Evolutionary conservation across 2,797 vertebrate genomes (phyloP), one percentile per base, ranked within the genome.

Genomic region (Mionectes olivaceus): DNA sequence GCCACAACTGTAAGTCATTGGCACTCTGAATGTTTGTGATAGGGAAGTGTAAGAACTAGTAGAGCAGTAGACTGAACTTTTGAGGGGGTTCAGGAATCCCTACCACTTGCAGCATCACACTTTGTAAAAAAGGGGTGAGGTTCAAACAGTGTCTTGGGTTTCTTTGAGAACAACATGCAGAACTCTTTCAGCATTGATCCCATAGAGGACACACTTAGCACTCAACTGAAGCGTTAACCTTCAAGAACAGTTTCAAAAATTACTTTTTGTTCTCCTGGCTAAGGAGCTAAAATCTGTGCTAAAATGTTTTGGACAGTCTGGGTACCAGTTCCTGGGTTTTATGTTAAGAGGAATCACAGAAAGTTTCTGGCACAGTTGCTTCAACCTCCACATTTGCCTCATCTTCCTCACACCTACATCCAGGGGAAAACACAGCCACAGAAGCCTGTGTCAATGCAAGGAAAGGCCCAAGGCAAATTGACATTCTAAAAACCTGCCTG

Each of bases 1-100:
- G 52, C 19, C 25, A 37, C 52, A 76, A n/a, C 5, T 0, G 0
- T 24, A 71, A 75, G n/a, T 18, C 19, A 37, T 5, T 44, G 28
- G 23, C 70, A 76, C 9, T 52, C 25, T 19, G 64, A 70, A 0
- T 68, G 80, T 70, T 60, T 80, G 33, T 28, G 44, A 60, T 1
- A 41, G 30, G 33, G 32, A 79, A 70, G 35, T 6, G 1, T 5
- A 17, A 11, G 27, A 70, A 22, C 22, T 50, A 2, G 1, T 23
- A 87, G 35, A 44, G 19, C 8, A 53, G 60, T 0, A 1, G 1
- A 33, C 10, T 21, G 19, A 50, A 49, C 74, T 82, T 89, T 61
- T 56, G 22, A 10, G 7, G 30, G 11, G 8, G 19, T 2, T 59
- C 16, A 13, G 14, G 47, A 89, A 65, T 43, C 27, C 35, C 37